These are phyloP conservation scores for Reticulitermes speratus DNA, from an alignment of 1,140 invertebrate species.

Conservation along the genomic window DNA sequence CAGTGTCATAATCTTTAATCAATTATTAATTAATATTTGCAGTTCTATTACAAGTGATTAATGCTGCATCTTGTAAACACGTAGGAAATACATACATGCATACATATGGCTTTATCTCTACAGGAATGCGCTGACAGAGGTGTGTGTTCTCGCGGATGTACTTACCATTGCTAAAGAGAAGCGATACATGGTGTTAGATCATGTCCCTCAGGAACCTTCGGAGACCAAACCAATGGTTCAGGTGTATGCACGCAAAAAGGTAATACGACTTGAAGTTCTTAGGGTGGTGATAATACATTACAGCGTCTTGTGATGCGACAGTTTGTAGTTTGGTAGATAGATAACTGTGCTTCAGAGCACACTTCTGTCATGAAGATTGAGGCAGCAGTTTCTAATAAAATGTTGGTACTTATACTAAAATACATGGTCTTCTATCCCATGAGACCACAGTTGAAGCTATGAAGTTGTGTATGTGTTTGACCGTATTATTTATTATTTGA, in stretches of 20 bases:
- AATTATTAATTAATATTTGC: too few species aligned
- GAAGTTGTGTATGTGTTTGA: too few species aligned
- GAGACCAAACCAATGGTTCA: constrained; percentile 85
- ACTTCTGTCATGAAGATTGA: too few species aligned
- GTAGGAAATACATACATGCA: not conserved
- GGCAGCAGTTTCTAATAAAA: too few species aligned
- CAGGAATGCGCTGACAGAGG: constrained; percentile 81
- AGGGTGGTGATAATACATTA: not conserved
- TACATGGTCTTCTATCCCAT: too few species aligned
- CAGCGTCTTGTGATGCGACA: not conserved
- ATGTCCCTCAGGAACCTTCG: constrained; percentile 78
- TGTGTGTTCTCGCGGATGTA: constrained; percentile 90
- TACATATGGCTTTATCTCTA: not conserved
- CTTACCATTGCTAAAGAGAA: constrained; percentile 91
- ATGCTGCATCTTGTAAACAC: not conserved
- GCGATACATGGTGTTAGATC: constrained; percentile 91
- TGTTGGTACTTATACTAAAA: too few species aligned
- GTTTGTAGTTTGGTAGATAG: not conserved
- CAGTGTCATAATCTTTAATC: too few species aligned
- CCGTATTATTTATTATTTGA: too few species aligned
- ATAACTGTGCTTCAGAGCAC: too few species aligned
- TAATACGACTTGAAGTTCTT: not conserved
- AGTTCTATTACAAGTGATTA: too few species aligned
- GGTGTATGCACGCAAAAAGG: constrained; percentile 88
- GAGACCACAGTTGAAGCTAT: too few species aligned